These are phyloP conservation scores for Champsocephalus esox DNA, from an alignment of 2,797 vertebrate species.

Conservation along the genomic window DNA sequence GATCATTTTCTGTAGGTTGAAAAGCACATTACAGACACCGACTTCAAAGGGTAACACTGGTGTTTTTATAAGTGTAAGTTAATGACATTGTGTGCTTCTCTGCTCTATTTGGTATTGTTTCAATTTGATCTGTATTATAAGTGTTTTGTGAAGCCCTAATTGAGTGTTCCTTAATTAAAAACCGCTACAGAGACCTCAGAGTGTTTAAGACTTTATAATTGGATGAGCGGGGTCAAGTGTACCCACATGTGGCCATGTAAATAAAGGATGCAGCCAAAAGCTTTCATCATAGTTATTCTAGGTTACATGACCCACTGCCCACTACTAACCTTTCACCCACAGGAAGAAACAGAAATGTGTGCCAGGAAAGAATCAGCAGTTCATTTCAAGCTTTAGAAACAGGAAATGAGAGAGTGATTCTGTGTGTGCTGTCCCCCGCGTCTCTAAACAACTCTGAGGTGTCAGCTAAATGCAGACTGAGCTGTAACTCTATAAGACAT, in stretches of 20 bases:
- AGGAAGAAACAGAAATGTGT: conserved; percentile 5
- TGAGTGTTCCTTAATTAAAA: not conserved
- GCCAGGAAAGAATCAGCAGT: conserved; percentile 14
- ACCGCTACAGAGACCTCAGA: not conserved
- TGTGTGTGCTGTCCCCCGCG: not conserved
- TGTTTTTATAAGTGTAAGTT: not conserved
- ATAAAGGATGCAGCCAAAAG: conserved; percentile 23
- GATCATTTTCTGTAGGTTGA: not conserved
- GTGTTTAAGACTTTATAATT: conserved; percentile 1
- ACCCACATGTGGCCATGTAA: conserved; percentile 21
- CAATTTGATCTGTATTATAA: not conserved
- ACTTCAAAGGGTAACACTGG: not conserved
- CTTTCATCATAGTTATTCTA: conserved; percentile 4
- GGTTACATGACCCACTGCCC: conserved; percentile 6
- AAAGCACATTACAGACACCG: not conserved
- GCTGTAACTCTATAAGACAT: conserved; percentile 42
- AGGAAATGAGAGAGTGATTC: conserved; percentile 31
- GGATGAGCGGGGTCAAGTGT: not conserved
- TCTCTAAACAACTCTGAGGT: conserved; percentile 4
- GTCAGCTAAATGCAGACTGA: conserved; percentile 51
- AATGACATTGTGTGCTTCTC: not conserved
- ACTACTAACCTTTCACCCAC: conserved; percentile 1
- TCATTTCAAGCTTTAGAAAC: conserved; percentile 14
- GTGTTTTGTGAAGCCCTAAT: not conserved
- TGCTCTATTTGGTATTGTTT: not conserved